These are phyloP conservation scores for Luehdorfia chinensis DNA, from an alignment of 1,140 invertebrate genomes.

Conservation along the genomic window DNA sequence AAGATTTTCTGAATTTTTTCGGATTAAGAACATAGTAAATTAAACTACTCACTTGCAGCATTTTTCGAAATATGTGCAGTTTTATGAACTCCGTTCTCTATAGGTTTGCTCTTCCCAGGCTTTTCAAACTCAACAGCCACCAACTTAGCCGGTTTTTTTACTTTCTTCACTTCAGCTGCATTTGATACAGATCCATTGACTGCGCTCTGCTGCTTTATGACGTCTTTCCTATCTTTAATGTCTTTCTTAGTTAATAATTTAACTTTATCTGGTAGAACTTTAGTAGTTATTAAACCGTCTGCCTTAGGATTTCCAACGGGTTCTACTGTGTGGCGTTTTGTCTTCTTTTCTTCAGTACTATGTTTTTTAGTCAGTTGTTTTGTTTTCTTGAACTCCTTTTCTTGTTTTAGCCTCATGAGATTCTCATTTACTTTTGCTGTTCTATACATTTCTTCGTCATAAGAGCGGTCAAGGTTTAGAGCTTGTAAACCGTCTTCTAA, in stretches of 20 bases:
- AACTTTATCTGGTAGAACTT: conserved; percentile 64
- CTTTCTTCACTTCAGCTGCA: conserved; percentile 47
- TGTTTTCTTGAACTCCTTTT: conserved; percentile 58
- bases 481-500: conserved; percentile 76
- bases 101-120: conserved; percentile 34
- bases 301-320: conserved; percentile 53
- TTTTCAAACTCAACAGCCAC: conserved; percentile 52
- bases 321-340: conserved; percentile 42
- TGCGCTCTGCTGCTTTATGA: conserved; percentile 61
- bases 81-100: conserved; percentile 55
- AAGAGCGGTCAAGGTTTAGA: conserved; percentile 60
- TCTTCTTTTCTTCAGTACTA: conserved; percentile 44
- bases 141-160: conserved; percentile 49
- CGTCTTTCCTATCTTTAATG: conserved; percentile 70
- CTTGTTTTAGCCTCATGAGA: conserved; percentile 71
- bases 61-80: conserved; percentile 42
- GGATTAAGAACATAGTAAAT: no score
- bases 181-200: conserved; percentile 46
- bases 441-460: conserved; percentile 68
- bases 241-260: conserved; percentile 69
- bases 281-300: conserved; percentile 51
- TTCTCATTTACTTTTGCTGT: conserved; percentile 78
- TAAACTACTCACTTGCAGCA: conserved; percentile 33
- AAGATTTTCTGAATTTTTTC: no score
- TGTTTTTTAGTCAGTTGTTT: conserved; percentile 52